Base-by-base conservation (phyloP, 2,888 invertebrate genomes). In the Aspidiotus destructor region DNA sequence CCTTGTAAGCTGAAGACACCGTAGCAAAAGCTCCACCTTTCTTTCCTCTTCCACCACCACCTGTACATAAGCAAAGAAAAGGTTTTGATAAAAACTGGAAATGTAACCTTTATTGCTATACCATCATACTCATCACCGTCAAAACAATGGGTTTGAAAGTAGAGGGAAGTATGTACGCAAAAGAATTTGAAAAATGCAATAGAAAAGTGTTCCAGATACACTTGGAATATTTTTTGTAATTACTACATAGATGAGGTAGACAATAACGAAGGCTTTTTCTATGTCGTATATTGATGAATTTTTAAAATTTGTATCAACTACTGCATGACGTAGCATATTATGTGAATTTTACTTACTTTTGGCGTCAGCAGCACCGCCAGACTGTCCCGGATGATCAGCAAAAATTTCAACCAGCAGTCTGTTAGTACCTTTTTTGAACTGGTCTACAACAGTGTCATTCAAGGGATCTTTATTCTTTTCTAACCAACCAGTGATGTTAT, bases 401-500 rank as follows among this genome's bases (percentile, higher is more conserved):
- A 95, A 96, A 86, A 95, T 93, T 80, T 92, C 94, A 71, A 85
- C 74, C 78, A 94, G 77, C 78, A 97, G 82, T 76, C 87, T 86
- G 85, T 95, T 95, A 76, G 79, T 74, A 62, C 92, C 88, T 82
- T 92, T 94, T 85, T 95, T 95, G 86, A 89, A 93, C 80, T 95
- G 89, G 78, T 94, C 93, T 75, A 98, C 97, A 73, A 99, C 95
- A 72, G 96, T 96, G 86, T 99, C 98, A 87, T 99, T 99, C 81
- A 99, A 84, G 77, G 99, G 99, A 84, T 99, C 99, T 89, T 99
- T 99, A 89, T 99, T 99, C 93, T 99, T 99, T 82, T 99, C 98
- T 80, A 99, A 86, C 99, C 99, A 99, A 76, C 95, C 95, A 77
- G 88, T 86, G 82, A 97, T 93, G 84, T 96, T 98, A 87, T 99